Base-by-base conservation (phyloP, 2,888 invertebrate species). In the Sphinx pinastri region DNA sequence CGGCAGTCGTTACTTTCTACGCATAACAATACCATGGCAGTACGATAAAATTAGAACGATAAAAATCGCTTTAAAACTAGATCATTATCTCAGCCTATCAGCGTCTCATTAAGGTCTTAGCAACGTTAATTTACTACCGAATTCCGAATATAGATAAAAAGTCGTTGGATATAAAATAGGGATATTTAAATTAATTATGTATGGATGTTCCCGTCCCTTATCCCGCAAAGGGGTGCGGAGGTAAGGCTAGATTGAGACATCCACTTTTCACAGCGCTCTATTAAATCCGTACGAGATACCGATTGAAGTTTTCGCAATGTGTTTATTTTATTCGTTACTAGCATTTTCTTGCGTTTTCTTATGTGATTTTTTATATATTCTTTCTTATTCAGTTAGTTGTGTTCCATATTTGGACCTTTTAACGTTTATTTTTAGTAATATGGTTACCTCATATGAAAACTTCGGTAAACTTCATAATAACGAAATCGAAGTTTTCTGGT, bases 121-220 rank as follows among this genome's bases (percentile, higher is more conserved):
- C 55, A 55, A 55, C 55, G 55, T 38, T 38, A 55, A 16, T 10
- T 54, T 11, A 3, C 19, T 19, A 19, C 16, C 13, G 16, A 55
- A 55, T 16, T 55, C 47, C 60, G 11, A 31, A 19, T 47, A 63
- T 47, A 63, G 12, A 19, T 45, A 63, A 60, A 47, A 31, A 31
- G 2, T 4, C 60, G 11, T 13, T 1, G 2, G 5, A 63, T 13
- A 7, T 19, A 47, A 47, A 16, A 16, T 7, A 49, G 47, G 6
- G 47, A 49, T 63, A 19, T 49, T 25, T 19, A 16, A 19, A 49
- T 63, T 63, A 63, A 63, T 63, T 19, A 63, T 19, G 63, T 63
- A 63, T 63, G 12, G 49, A 63, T 63, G 49, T 49, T 47, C 63
- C 16, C 63, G 63, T 49, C 63, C 63, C 49, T 49, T 63, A 49